Conservation (phyloP, 2,113 vertebrate species). For the Otocyon megalotis region DNA sequence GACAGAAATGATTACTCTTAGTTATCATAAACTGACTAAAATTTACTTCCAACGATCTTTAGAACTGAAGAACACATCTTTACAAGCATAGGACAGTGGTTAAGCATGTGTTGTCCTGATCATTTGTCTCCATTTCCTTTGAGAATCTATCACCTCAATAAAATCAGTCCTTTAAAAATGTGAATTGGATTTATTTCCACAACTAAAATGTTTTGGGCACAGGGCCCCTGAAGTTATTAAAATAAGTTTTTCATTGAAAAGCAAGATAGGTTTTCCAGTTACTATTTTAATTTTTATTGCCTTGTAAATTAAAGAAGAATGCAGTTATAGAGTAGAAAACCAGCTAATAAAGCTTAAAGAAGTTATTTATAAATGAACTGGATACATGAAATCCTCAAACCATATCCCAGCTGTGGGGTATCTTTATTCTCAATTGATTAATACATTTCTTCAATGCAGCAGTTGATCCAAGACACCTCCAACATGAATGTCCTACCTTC, state of each 20-base stretch:
- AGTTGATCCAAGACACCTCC: not conserved
- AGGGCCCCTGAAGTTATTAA: slow-evolving; percentile 43
- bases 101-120: not conserved
- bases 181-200: slow-evolving; percentile 50
- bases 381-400: slow-evolving; percentile 15
- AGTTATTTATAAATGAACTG: slow-evolving; percentile 49
- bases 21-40: slow-evolving; percentile 33
- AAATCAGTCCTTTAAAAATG: slow-evolving; percentile 22
- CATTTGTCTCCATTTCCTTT: slow-evolving; percentile 29
- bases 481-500: not conserved
- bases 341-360: slow-evolving; percentile 60
- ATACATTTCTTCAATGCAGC: not conserved
- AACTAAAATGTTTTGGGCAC: slow-evolving; percentile 38
- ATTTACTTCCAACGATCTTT: not conserved
- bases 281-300: slow-evolving; percentile 70
- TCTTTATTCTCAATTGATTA: not conserved
- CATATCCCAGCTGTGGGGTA: not conserved
- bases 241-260: slow-evolving; percentile 61
- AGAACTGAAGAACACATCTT: not conserved
- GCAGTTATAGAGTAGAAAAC: slow-evolving; percentile 15
- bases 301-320: slow-evolving; percentile 62
- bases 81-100: not conserved
- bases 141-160: slow-evolving; percentile 37
- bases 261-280: slow-evolving; percentile 50
- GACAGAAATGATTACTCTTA: not conserved